These are phyloP conservation scores for Spea multiplicata DNA, from an alignment of 2,113 vertebrate genomes.

Conservation along the genomic window DNA sequence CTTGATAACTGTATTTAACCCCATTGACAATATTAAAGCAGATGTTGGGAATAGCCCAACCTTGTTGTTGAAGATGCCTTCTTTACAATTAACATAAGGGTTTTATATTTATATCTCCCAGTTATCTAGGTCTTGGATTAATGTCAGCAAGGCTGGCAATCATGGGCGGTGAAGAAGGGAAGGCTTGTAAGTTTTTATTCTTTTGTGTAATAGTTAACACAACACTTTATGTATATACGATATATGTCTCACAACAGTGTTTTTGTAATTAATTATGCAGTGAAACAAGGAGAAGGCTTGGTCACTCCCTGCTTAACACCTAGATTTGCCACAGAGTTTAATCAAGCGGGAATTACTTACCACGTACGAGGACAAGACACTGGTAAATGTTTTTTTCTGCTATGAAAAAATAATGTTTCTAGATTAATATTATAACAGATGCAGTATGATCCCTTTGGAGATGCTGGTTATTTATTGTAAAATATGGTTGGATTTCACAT, in stretches of 20 bases:
- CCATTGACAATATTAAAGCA: no score
- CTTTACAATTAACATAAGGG: background rate
- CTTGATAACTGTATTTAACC: no score
- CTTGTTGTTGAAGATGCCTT: background rate
- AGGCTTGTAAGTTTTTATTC: constrained; percentile 70
- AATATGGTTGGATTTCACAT: no score
- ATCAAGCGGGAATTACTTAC: constrained; percentile 80
- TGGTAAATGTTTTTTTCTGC: background rate
- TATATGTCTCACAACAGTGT: no score
- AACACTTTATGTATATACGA: background rate
- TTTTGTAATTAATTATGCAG: constrained; percentile 56
- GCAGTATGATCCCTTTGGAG: no score
- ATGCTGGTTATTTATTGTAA: no score
- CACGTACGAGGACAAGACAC: constrained; percentile 73
- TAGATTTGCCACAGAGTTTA: constrained; percentile 76
- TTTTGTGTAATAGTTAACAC: background rate
- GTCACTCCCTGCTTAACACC: constrained; percentile 85
- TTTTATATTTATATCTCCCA: constrained; percentile 52
- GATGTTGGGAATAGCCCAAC: no score
- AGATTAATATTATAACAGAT: no score
- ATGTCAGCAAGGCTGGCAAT: constrained; percentile 89
- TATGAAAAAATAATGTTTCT: background rate
- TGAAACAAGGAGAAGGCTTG: constrained; percentile 71
- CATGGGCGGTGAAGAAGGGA: constrained; percentile 79
- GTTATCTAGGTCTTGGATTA: constrained; percentile 91